Percentiles rank a stretch among this genome's conserved stretches.
phyloP scores from a whole-genome alignment of 2,888 invertebrate genomes.

The Drosophila conformis region DNA sequence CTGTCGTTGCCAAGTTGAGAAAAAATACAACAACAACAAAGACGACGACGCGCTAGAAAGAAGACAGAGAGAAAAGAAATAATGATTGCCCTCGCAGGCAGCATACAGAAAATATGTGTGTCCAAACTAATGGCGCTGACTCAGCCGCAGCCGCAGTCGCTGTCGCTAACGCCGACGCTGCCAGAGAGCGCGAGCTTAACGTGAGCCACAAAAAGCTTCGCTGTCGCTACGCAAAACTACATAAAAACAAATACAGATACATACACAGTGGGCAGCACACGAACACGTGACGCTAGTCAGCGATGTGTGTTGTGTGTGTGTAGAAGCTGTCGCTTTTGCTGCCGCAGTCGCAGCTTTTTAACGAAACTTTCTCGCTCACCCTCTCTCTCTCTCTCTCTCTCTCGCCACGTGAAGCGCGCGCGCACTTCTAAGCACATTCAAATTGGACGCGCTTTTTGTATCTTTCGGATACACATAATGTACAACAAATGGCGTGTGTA shows the following conservation, averaged over 20 bases:
- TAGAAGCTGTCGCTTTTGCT: conserved; percentile 29
- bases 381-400: conserved; percentile 10
- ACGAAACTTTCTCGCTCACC: conserved; percentile 57
- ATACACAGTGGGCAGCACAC: conserved; percentile 29
- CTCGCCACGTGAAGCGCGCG: conserved; percentile 47
- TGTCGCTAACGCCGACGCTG: conserved; percentile 16
- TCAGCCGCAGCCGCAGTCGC: conserved; percentile 55
- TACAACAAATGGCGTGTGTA: conserved; percentile 23
- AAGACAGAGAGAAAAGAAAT: conserved; percentile 25
- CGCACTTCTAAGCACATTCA: conserved; percentile 74
- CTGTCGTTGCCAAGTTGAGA: conserved; percentile 36
- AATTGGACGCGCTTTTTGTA: conserved; percentile 67
- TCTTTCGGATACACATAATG: conserved; percentile 58
- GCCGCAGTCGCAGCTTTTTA: conserved; percentile 65
- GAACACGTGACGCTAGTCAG: conserved; percentile 63
- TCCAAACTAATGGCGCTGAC: conserved; percentile 75
- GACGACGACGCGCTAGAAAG: conserved; percentile 25
- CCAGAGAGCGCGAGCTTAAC: conserved; percentile 32
- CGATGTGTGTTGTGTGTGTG: conserved; percentile 5
- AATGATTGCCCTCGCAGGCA: conserved; percentile 41
- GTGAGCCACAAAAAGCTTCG: conserved; percentile 49
- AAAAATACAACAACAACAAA: neutral
- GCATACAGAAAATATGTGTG: conserved; percentile 67
- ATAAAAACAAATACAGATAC: conserved; percentile 41
- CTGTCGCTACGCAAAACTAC: conserved; percentile 56